Conservation (phyloP, 1,140 invertebrate species). For the Euura lappo region DNA sequence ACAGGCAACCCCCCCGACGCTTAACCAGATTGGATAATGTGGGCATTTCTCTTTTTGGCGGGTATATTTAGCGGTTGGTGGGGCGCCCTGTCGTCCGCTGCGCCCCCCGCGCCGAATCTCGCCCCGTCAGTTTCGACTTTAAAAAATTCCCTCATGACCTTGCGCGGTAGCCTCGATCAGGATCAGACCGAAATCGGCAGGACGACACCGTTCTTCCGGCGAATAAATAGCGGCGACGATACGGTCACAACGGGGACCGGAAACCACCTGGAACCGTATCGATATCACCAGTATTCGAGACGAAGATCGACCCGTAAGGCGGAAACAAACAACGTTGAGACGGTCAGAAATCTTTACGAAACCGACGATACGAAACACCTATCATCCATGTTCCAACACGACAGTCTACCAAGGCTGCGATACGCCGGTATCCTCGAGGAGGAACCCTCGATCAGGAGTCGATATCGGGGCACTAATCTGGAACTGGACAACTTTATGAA, state of each 20-base stretch:
- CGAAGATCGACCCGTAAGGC: not conserved
- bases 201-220: not conserved
- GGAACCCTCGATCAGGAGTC: not conserved
- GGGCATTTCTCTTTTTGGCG: constrained; percentile 54
- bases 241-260: not conserved
- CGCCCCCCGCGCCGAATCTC: constrained; percentile 46
- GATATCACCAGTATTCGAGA: not conserved
- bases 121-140: constrained; percentile 13
- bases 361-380: too few relatives aligned
- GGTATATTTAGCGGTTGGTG: constrained; percentile 57
- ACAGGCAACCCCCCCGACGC: constrained; percentile 19
- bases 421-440: not conserved
- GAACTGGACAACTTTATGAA: constrained; percentile 9
- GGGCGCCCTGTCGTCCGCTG: constrained; percentile 44
- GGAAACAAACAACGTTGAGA: not conserved
- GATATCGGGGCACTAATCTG: not conserved
- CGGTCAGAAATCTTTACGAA: too few relatives aligned
- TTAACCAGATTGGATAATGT: constrained; percentile 52
- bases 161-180: constrained; percentile 18
- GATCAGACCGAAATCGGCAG: constrained; percentile 8
- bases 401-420: not conserved
- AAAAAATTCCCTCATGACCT: not conserved
- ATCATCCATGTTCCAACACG: not conserved
- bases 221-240: too few relatives aligned
- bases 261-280: not conserved